Conservation (phyloP, 2,797 vertebrate genomes). For the Platalea minor region DNA sequence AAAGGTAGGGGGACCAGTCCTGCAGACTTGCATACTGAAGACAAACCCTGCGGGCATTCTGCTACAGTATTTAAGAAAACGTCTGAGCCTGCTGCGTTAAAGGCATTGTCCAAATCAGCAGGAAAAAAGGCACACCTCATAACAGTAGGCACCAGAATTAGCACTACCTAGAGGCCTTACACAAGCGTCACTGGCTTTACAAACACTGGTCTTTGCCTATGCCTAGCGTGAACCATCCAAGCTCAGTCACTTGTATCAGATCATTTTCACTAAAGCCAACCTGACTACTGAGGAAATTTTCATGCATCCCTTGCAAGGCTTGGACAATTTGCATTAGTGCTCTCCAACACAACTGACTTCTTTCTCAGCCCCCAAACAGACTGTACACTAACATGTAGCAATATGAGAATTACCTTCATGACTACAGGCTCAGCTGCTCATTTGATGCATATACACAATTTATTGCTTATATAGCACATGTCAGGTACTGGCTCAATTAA, state of each 20-base stretch:
- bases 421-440: neutral
- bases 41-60: neutral
- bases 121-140: fast-evolving
- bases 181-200: neutral
- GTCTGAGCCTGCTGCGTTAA: neutral
- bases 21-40: neutral
- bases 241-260: neutral
- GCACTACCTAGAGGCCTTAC: neutral
- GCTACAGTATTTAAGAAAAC: neutral
- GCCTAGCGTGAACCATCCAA: neutral
- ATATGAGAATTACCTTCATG: neutral
- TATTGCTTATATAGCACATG: neutral
- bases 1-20: neutral
- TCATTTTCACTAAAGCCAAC: neutral
- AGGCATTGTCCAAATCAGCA: neutral
- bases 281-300: neutral
- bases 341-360: neutral
- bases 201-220: neutral
- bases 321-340: neutral
- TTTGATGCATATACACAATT: neutral
- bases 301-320: neutral
- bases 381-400: neutral
- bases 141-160: neutral
- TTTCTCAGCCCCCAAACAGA: neutral
- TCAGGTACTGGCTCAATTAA: neutral